Conservation (phyloP, 1,140 invertebrate genomes). For the Micrasema longulum region DNA sequence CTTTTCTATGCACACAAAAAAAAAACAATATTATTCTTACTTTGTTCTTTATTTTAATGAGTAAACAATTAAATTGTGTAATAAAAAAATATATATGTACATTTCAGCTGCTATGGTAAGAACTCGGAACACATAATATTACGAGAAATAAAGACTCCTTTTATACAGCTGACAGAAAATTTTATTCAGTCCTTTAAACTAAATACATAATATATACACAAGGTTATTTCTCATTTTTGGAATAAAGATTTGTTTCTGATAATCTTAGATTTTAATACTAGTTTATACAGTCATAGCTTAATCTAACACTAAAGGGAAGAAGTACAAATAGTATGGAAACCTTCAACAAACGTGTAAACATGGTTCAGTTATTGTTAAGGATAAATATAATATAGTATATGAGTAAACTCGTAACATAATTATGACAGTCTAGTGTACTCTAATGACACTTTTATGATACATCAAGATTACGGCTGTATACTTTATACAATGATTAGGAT, state of each 20-base stretch:
- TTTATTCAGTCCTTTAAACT: slow-evolving; percentile 25
- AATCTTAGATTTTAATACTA: slow-evolving; percentile 47
- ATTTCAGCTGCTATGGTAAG: no score
- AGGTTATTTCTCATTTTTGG: slow-evolving; percentile 22
- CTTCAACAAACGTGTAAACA: slow-evolving; percentile 14
- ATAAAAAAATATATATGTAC: no score
- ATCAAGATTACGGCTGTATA: neutral
- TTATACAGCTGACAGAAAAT: no score
- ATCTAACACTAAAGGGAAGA: slow-evolving; percentile 35
- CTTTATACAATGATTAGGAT: slow-evolving; percentile 8
- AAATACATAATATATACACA: slow-evolving; percentile 25
- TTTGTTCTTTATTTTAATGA: no score
- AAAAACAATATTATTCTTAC: no score
- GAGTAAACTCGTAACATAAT: slow-evolving; percentile 37
- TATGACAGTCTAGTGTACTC: slow-evolving; percentile 30
- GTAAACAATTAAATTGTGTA: no score
- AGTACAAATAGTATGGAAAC: slow-evolving; percentile 41
- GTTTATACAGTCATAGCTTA: slow-evolving; percentile 43
- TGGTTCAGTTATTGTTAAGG: slow-evolving; percentile 31
- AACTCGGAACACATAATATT: no score
- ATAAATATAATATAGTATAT: slow-evolving; percentile 42
- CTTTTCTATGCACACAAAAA: no score
- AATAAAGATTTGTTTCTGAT: slow-evolving; percentile 31
- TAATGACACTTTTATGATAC: neutral
- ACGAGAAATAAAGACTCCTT: no score